phyloP scores from a whole-genome alignment of 2,888 invertebrate genomes.

The Azorinus chamasolen region DNA sequence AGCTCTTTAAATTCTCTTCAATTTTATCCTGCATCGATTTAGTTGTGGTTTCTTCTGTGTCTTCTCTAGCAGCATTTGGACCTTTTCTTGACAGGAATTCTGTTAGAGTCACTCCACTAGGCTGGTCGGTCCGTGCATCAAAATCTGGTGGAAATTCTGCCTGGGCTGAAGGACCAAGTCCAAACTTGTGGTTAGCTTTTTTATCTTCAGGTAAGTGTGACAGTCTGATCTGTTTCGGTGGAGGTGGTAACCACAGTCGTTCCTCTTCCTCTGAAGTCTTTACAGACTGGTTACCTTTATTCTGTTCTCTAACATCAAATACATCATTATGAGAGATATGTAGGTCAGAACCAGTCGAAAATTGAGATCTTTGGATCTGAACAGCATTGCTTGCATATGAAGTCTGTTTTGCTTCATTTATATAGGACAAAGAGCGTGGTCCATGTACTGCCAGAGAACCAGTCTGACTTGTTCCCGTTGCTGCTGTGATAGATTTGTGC shows the following conservation, averaged over 20 bases:
- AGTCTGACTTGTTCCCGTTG: too few species aligned
- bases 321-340: not conserved
- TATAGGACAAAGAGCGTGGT: too few species aligned
- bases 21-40: constrained; percentile 44
- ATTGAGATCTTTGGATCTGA: too few species aligned
- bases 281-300: not conserved
- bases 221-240: constrained; percentile 50
- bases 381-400: too few species aligned
- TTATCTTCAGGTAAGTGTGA: not conserved
- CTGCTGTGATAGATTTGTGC: too few species aligned
- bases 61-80: not conserved
- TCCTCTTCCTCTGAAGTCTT: constrained; percentile 21
- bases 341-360: too few species aligned
- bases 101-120: not conserved
- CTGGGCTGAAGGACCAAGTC: constrained; percentile 76
- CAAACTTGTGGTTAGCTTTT: constrained; percentile 63
- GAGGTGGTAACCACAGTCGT: constrained; percentile 57
- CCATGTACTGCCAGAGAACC: too few species aligned
- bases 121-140: constrained; percentile 64
- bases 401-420: too few species aligned
- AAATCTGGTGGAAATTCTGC: constrained; percentile 71
- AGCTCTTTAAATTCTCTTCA: constrained; percentile 44
- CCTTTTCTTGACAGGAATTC: not conserved
- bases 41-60: not conserved
- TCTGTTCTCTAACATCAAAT: not conserved